Evolutionary conservation across 2,888 invertebrate genomes (phyloP), one percentile per base, ranked within the genome.

Genomic region (Trachelus iudaicus): DNA sequence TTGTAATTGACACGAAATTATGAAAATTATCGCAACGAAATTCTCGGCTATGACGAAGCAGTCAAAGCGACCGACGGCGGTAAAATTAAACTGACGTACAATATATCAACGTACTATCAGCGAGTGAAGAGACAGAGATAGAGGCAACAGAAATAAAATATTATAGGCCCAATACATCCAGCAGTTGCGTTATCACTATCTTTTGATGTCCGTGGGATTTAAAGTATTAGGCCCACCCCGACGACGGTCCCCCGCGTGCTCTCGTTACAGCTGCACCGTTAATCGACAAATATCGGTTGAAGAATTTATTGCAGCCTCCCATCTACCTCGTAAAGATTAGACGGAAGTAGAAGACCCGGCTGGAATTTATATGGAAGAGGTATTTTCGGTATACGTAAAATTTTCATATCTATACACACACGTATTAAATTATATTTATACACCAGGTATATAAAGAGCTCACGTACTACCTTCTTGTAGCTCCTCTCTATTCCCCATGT

Each of bases 121-220:
- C 74, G 71, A 76, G 76, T 73, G 71, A 73, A 73, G 78, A 76
- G 73, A 73, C 68, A 56, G 69, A 40, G 75, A 73, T 9, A 31
- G 69, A 40, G 40, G 75, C n/a, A 74, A 68, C 34, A 68, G 71
- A 71, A 71, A 56, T 56, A 34, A n/a, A 71, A 77, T 73, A 35
- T 73, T 81, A 78, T 30, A 75, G 73, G 56, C 73, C 78, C 75
- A 80, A 77, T 71, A 69, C 76, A 68, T 35, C 68, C 56, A 34
- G n/a, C 35, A 77, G 73, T 77, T 15, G 56, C 77, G 40, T 69
- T 74, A 74, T 74, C 79, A 75, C 80, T 81, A 81, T 82, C 82
- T 81, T 80, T 80, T 79, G 79, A 80, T 76, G 79, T 81, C 79
- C 77, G 76, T 81, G 78, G 80, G 82, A 81, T 79, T 81, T 80